Conservation (phyloP, 30 jellyfish, hydroid and myxozoan species). For the Clytia hemisphaerica region DNA sequence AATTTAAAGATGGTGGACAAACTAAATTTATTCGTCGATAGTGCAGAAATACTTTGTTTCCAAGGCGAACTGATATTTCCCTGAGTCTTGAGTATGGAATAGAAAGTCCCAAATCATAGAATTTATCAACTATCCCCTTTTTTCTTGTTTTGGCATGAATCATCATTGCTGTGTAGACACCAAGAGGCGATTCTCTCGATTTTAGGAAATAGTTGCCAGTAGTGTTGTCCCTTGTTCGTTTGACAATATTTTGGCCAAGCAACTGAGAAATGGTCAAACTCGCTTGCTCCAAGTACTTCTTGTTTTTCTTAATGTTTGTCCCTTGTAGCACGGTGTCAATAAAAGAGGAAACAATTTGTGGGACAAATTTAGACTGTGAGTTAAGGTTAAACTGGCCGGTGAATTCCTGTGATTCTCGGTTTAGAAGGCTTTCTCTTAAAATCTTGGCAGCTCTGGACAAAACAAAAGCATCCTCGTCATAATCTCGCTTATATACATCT, state of each 20-base stretch:
- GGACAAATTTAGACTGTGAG: not conserved
- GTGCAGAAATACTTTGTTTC: not conserved
- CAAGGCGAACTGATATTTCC: not conserved
- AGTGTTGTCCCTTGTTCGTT: not conserved
- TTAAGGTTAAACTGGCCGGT: not conserved
- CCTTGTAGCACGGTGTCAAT: slow-evolving; percentile 27
- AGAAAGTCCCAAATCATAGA: not conserved
- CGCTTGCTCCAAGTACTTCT: not conserved
- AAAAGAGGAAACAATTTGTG: not conserved
- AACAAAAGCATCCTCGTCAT: slow-evolving; percentile 30
- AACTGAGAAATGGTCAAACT: slow-evolving; percentile 34
- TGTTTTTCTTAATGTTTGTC: slow-evolving; percentile 1
- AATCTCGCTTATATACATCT: slow-evolving; percentile 18
- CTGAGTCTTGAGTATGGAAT: not conserved
- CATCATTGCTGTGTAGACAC: not conserved
- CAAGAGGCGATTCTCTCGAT: not conserved
- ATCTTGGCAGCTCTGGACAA: slow-evolving; percentile 28
- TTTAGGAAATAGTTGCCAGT: not conserved
- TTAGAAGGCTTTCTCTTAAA: slow-evolving; percentile 11
- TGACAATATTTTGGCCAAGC: not conserved
- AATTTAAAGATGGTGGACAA: slow-evolving; percentile 21
- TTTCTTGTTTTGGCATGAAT: not conserved
- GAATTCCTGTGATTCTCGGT: not conserved
- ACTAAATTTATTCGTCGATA: slow-evolving; percentile 14
- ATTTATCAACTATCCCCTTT: not conserved